phyloP scores from a whole-genome alignment of 2,888 invertebrate species.

The Oxystoma pomonae region DNA sequence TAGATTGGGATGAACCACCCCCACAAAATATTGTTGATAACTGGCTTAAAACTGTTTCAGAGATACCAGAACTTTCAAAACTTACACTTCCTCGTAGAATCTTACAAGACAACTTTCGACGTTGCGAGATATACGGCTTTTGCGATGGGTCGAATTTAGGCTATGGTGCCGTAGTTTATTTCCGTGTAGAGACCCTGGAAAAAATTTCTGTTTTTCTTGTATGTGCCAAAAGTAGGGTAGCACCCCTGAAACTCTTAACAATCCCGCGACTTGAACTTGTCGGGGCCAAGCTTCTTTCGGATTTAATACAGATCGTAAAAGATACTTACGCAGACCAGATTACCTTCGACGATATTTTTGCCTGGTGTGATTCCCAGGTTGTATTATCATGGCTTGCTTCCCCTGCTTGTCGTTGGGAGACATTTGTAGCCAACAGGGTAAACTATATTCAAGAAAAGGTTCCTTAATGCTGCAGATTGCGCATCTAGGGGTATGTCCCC shows the following conservation, averaged over 20 bases:
- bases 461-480: too few relatives aligned
- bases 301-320: slow-evolving; percentile 4
- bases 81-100: not conserved
- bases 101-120: not conserved
- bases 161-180: too few relatives aligned
- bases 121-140: slow-evolving; percentile 5
- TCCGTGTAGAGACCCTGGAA: slow-evolving; percentile 2
- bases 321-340: slow-evolving; percentile 15
- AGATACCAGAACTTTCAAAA: slow-evolving; percentile 7
- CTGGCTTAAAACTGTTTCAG: not conserved
- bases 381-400: slow-evolving; percentile 9
- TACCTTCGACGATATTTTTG: slow-evolving; percentile 16
- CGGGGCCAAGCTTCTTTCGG: slow-evolving; percentile 2
- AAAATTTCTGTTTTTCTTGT: too few relatives aligned
- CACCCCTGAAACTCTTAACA: too few relatives aligned
- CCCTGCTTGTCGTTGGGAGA: slow-evolving; percentile 5
- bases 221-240: too few relatives aligned
- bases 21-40: not conserved
- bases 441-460: slow-evolving; percentile 12
- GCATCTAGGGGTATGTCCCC: too few relatives aligned
- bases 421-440: slow-evolving; percentile 14
- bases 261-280: slow-evolving; percentile 1
- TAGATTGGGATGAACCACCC: slow-evolving; percentile 1
- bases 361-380: slow-evolving; percentile 12
- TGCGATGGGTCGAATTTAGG: too few relatives aligned